Evolutionary conservation across 2,888 invertebrate species (phyloP).

Genomic region (Cataglyphis albicans): DNA sequence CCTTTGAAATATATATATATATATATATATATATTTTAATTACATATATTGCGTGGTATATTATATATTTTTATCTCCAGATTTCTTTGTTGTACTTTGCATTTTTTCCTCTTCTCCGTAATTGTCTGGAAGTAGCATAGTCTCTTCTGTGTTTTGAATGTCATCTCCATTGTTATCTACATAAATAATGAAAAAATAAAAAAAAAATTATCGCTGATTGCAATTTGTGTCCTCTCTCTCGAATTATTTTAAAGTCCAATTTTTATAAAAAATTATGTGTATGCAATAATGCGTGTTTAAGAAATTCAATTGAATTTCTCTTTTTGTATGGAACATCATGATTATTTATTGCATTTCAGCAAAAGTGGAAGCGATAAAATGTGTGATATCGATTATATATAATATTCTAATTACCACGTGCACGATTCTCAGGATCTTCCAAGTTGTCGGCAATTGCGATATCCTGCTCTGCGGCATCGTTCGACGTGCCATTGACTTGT

Average conservation of each 20-base stretch:
- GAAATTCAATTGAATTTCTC: background rate
- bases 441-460: conserved; percentile 25
- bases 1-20: background rate
- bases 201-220: conserved; percentile 15
- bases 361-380: background rate
- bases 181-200: conserved; percentile 50
- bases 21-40: too few relatives aligned
- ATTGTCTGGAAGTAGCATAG: conserved; percentile 43
- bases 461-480: conserved; percentile 33
- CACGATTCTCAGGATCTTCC: conserved; percentile 57
- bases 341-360: background rate
- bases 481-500: conserved; percentile 53
- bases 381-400: background rate
- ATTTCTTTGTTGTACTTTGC: conserved; percentile 47
- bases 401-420: conserved; percentile 30
- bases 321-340: background rate
- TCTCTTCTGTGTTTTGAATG: conserved; percentile 42
- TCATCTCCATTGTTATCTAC: conserved; percentile 61
- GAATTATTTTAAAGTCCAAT: background rate
- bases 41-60: background rate
- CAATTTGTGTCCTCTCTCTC: background rate
- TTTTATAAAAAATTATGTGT: background rate
- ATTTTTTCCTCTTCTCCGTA: conserved; percentile 59
- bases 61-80: conserved; percentile 44
- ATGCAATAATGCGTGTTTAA: background rate